These are phyloP conservation scores for Tonatia bakeri DNA, from an alignment of 2,113 vertebrate species.

Conservation along the genomic window DNA sequence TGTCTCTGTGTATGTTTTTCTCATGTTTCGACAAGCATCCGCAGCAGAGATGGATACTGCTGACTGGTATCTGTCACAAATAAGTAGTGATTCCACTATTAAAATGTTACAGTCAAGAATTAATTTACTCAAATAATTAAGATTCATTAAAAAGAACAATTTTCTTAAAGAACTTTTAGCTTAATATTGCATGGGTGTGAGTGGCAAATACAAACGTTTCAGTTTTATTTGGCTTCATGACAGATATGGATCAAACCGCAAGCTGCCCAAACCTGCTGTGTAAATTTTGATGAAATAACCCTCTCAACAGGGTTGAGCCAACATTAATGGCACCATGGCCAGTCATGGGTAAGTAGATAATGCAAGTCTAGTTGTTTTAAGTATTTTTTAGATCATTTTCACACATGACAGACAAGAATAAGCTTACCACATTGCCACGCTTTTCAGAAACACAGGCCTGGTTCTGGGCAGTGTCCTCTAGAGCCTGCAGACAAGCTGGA, in stretches of 20 bases:
- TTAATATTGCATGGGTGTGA: not conserved
- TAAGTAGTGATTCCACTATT: not conserved
- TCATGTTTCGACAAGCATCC: too few relatives aligned
- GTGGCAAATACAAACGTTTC: not conserved
- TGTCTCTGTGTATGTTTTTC: too few relatives aligned
- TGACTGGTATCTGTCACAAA: too few relatives aligned
- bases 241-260: not conserved
- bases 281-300: not conserved
- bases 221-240: not conserved
- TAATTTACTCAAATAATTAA: not conserved
- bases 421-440: not conserved
- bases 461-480: not conserved
- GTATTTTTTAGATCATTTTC: not conserved
- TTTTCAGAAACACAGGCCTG: not conserved
- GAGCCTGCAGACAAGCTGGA: not conserved
- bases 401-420: not conserved
- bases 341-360: not conserved
- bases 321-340: not conserved
- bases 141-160: not conserved
- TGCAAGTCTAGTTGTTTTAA: not conserved
- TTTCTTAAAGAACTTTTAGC: not conserved
- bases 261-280: not conserved
- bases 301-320: not conserved
- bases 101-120: not conserved
- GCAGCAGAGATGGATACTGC: too few relatives aligned